Percentiles rank a stretch among this genome's conserved stretches.
phyloP scores from a whole-genome alignment of 2,888 invertebrate species.

The Phlogophora meticulosa region DNA sequence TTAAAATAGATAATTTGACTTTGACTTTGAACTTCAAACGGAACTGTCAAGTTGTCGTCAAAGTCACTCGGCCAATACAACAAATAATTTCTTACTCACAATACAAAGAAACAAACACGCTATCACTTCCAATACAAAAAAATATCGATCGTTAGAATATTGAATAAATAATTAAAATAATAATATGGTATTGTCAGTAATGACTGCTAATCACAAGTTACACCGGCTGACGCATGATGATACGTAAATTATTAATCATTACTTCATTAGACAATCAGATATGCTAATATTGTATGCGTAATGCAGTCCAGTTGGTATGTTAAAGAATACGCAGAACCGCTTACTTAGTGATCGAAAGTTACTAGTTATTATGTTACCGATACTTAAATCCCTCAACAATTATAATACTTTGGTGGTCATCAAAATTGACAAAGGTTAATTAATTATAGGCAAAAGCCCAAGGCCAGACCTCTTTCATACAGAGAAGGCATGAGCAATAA shows the following conservation, averaged over 20 bases:
- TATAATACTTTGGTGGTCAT: no score
- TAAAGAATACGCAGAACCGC: constrained; percentile 11
- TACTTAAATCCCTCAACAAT: background rate
- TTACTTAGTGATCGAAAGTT: background rate
- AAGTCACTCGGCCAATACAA: constrained; percentile 6
- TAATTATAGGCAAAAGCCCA: no score
- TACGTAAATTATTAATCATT: constrained; percentile 66
- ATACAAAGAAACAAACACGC: constrained; percentile 20
- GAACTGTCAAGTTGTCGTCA: background rate
- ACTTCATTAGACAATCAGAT: constrained; percentile 65
- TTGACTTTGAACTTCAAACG: constrained; percentile 4
- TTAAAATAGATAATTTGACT: background rate
- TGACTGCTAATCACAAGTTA: constrained; percentile 67
- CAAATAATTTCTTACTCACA: constrained; percentile 22
- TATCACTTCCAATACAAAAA: constrained; percentile 57
- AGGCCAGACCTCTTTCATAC: no score
- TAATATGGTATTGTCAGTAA: constrained; percentile 48
- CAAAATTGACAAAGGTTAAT: no score
- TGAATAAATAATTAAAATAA: constrained; percentile 58
- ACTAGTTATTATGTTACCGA: background rate
- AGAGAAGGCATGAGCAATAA: no score
- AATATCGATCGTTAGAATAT: constrained; percentile 36
- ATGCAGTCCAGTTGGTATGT: constrained; percentile 28
- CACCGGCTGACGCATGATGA: constrained; percentile 64
- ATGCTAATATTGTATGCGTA: constrained; percentile 50